Evolutionary conservation across 2,888 invertebrate species (phyloP).

Genomic region (Drosophila villosipedis): DNA sequence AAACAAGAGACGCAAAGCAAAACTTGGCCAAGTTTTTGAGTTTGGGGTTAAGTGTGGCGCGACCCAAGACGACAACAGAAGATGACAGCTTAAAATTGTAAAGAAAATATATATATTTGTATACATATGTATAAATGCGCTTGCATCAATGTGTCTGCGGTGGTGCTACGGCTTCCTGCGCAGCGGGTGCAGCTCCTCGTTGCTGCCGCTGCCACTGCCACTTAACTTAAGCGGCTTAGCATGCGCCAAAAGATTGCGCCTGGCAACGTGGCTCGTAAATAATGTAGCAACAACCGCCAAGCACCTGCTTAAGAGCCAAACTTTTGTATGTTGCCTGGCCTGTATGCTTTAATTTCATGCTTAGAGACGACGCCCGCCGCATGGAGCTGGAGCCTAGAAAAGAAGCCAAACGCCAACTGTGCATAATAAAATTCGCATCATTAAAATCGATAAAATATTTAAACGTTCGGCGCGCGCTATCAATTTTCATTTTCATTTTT

Average conservation of each 20-base stretch:
- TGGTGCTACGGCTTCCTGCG: slow-evolving; percentile 50
- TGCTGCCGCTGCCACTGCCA: slow-evolving; percentile 22
- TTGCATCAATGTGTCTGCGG: slow-evolving; percentile 44
- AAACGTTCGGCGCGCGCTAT: slow-evolving; percentile 62
- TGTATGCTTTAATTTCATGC: slow-evolving; percentile 4
- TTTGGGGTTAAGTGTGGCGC: slow-evolving; percentile 47
- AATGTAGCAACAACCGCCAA: slow-evolving; percentile 42
- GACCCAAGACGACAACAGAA: slow-evolving; percentile 47
- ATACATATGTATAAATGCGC: slow-evolving; percentile 2
- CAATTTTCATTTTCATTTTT: slow-evolving; percentile 77
- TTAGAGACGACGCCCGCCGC: not conserved
- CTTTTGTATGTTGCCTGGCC: not conserved
- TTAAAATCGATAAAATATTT: slow-evolving; percentile 76
- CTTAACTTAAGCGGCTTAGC: slow-evolving; percentile 68
- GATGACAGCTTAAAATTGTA: slow-evolving; percentile 50
- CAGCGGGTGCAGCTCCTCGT: slow-evolving; percentile 50
- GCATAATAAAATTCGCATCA: slow-evolving; percentile 47
- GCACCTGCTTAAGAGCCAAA: slow-evolving; percentile 28
- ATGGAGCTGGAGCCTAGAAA: not conserved
- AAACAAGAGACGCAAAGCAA: slow-evolving; percentile 4
- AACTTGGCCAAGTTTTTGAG: slow-evolving; percentile 36
- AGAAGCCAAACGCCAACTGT: slow-evolving; percentile 12
- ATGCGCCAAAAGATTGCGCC: slow-evolving; percentile 54
- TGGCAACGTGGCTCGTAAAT: slow-evolving; percentile 49
- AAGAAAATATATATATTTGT: slow-evolving; percentile 1